phyloP scores from a whole-genome alignment of 1,140 invertebrate species.

The Drosophila nannoptera region DNA sequence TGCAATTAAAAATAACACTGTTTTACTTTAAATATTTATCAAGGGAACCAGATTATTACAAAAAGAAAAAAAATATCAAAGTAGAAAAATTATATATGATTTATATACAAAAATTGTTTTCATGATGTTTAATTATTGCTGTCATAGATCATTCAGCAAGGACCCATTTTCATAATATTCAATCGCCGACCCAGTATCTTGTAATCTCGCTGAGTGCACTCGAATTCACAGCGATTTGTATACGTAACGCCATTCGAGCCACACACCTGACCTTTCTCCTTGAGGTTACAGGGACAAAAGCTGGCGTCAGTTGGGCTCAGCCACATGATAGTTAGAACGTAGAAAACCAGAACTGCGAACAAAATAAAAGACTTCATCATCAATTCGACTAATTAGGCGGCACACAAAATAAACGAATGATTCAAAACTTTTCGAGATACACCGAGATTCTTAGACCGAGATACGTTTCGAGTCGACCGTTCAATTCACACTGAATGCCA shows the following conservation, averaged over 20 bases:
- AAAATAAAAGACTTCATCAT: slow-evolving; percentile 61
- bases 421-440: background rate
- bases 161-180: slow-evolving; percentile 42
- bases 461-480: slow-evolving; percentile 22
- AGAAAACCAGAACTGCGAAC: slow-evolving; percentile 26
- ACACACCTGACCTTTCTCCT: slow-evolving; percentile 58
- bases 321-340: slow-evolving; percentile 38
- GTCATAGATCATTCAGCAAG: slow-evolving; percentile 32
- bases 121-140: background rate
- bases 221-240: slow-evolving; percentile 71
- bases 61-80: background rate
- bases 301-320: slow-evolving; percentile 40
- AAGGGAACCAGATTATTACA: background rate
- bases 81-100: background rate
- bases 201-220: slow-evolving; percentile 68
- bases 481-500: slow-evolving; percentile 53
- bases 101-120: background rate
- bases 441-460: slow-evolving; percentile 10
- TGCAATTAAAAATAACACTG: background rate
- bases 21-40: background rate
- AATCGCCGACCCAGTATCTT: slow-evolving; percentile 50
- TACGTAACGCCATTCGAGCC: slow-evolving; percentile 70
- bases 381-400: slow-evolving; percentile 23
- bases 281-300: slow-evolving; percentile 65
- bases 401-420: background rate